A percentile compares a stretch with the other conserved stretches of the same genome.
phyloP scores from a whole-genome alignment of 2,113 vertebrate genomes.

The Stigmatopora nigra region DNA sequence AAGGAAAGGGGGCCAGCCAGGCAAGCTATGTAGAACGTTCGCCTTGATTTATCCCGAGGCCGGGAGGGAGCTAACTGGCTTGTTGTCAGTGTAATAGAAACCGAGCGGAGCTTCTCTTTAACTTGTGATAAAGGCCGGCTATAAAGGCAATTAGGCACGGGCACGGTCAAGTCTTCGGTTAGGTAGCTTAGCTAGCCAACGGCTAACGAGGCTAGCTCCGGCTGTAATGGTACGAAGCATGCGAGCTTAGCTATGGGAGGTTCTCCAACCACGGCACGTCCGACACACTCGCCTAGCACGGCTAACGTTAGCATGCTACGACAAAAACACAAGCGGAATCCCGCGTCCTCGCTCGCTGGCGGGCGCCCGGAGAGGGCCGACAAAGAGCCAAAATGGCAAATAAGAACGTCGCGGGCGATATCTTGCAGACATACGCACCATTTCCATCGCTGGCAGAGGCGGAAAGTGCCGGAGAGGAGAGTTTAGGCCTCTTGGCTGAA shows the following conservation, averaged over 20 bases:
- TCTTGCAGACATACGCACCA: slow-evolving; percentile 69
- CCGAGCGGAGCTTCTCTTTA: neutral
- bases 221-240: slow-evolving; percentile 58
- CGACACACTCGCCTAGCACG: slow-evolving; percentile 56
- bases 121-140: slow-evolving; percentile 12
- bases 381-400: slow-evolving; percentile 25
- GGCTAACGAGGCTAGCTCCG: slow-evolving; percentile 55
- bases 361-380: slow-evolving; percentile 3
- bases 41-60: slow-evolving; percentile 5
- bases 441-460: slow-evolving; percentile 94
- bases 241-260: slow-evolving; percentile 40
- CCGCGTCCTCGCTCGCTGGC: slow-evolving; percentile 16
- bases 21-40: slow-evolving; percentile 22
- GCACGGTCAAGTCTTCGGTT: slow-evolving; percentile 29
- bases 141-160: slow-evolving; percentile 44
- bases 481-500: slow-evolving; percentile 99
- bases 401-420: slow-evolving; percentile 8
- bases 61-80: neutral
- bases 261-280: slow-evolving; percentile 40
- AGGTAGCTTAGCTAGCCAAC: slow-evolving; percentile 18
- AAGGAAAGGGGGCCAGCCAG: slow-evolving; percentile 32
- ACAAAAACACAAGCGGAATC: slow-evolving; percentile 63
- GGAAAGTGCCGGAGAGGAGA: slow-evolving; percentile 97
- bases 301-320: slow-evolving; percentile 66
- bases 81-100: neutral